Percentiles rank a stretch among this genome's conserved stretches.
Conservation (phyloP, 2,113 vertebrate genomes). For the Bubo bubo region DNA sequence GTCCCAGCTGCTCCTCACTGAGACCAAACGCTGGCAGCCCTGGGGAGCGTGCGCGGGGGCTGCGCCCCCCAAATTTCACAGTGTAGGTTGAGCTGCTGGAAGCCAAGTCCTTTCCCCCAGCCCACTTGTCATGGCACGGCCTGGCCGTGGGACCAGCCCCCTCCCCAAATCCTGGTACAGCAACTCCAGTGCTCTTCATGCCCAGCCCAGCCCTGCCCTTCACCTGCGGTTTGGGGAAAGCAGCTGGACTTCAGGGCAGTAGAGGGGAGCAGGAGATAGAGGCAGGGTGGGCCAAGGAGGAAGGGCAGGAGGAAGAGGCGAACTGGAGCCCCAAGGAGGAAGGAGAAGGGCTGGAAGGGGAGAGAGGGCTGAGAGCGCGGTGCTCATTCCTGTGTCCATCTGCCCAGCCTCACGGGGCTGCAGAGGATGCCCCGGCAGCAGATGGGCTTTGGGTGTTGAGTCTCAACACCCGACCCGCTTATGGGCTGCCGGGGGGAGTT, state of each 20-base stretch:
- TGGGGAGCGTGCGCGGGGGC: accelerated
- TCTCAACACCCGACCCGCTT: accelerated
- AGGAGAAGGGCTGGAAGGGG: neutral
- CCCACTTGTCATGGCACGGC: accelerated
- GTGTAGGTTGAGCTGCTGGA: neutral
- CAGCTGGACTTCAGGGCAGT: neutral
- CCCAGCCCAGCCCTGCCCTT: neutral
- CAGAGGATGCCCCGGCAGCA: neutral
- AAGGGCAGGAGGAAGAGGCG: neutral
- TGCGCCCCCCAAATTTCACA: neutral
- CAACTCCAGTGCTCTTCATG: neutral
- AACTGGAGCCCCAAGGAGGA: neutral
- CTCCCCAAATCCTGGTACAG: neutral
- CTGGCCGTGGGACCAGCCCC: neutral
- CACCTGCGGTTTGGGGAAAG: neutral
- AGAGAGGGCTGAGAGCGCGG: neutral
- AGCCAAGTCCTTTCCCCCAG: neutral
- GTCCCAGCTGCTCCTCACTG: accelerated
- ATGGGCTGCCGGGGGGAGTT: neutral
- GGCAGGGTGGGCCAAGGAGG: neutral
- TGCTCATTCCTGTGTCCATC: neutral
- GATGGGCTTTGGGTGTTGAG: accelerated
- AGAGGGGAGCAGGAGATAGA: neutral
- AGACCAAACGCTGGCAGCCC: neutral
- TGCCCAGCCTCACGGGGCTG: accelerated